Conservation (phyloP, 1,140 invertebrate genomes). For the Drosophila willistoni region DNA sequence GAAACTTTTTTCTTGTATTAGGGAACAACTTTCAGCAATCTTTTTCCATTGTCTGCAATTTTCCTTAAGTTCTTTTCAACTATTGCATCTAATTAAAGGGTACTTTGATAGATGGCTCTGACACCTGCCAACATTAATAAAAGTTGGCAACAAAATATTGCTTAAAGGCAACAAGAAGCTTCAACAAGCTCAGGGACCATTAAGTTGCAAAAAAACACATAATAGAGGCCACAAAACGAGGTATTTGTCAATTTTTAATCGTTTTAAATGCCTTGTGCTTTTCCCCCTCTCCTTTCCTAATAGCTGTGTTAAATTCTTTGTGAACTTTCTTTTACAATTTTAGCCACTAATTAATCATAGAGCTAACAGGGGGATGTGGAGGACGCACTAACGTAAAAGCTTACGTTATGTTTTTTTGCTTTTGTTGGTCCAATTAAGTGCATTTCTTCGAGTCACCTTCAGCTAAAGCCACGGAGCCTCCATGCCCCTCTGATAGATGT, state of each 20-base stretch:
- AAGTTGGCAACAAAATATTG: too few relatives aligned
- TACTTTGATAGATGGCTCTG: too few relatives aligned
- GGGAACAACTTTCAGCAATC: too few relatives aligned
- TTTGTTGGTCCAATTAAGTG: constrained; percentile 69
- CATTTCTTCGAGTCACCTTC: constrained; percentile 60
- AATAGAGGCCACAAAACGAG: not conserved
- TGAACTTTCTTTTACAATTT: not conserved
- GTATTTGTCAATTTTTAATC: constrained; percentile 6
- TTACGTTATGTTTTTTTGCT: constrained; percentile 14
- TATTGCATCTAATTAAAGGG: too few relatives aligned
- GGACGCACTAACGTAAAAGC: constrained; percentile 1
- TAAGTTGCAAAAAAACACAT: not conserved
- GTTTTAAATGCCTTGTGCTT: not conserved
- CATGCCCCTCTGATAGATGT: constrained; percentile 8
- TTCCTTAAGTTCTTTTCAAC: not conserved
- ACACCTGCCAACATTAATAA: too few relatives aligned
- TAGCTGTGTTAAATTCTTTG: not conserved
- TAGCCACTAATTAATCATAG: constrained; percentile 13
- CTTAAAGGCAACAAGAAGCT: too few relatives aligned
- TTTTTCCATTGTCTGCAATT: too few relatives aligned
- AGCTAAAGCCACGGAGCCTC: not conserved
- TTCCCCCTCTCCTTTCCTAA: not conserved
- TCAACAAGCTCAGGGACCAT: not conserved
- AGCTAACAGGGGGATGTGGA: not conserved
- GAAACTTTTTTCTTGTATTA: too few relatives aligned